These are phyloP conservation scores for Celastrina argiolus DNA, from an alignment of 2,888 invertebrate species.

Conservation along the genomic window DNA sequence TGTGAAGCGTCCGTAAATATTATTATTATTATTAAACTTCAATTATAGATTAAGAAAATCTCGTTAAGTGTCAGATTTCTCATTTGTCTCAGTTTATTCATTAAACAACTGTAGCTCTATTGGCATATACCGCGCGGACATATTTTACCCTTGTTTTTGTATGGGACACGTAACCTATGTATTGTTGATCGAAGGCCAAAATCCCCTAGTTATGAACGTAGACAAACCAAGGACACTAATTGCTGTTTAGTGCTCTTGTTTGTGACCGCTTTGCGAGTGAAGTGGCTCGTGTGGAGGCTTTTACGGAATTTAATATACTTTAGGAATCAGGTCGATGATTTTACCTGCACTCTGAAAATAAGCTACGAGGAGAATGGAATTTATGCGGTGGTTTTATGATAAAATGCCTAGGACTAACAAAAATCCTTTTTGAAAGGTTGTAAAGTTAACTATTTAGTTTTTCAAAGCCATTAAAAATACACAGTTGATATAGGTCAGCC, in stretches of 20 bases:
- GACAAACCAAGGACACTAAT: neutral
- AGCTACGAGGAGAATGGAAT: slow-evolving; percentile 2
- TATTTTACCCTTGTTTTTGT: no score
- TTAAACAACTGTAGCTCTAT: no score
- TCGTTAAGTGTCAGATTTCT: no score
- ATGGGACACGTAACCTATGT: no score
- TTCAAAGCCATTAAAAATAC: no score
- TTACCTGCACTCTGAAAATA: slow-evolving; percentile 4
- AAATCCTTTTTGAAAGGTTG: neutral
- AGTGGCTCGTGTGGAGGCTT: slow-evolving; percentile 3
- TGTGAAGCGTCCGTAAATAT: no score
- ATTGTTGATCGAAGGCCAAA: no score
- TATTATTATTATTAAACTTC: no score
- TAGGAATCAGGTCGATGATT: slow-evolving; percentile 14
- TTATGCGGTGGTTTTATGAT: neutral
- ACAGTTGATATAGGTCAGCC: no score
- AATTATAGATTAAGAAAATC: no score
- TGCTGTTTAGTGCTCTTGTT: slow-evolving; percentile 5
- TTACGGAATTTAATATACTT: slow-evolving; percentile 20
- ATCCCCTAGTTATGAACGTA: neutral
- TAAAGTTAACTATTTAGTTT: neutral
- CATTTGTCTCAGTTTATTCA: no score
- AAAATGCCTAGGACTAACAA: neutral
- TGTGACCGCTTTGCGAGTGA: slow-evolving; percentile 12
- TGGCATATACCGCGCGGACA: no score